Conservation (phyloP, 2,113 vertebrate genomes). For the Urocolius indicus region DNA sequence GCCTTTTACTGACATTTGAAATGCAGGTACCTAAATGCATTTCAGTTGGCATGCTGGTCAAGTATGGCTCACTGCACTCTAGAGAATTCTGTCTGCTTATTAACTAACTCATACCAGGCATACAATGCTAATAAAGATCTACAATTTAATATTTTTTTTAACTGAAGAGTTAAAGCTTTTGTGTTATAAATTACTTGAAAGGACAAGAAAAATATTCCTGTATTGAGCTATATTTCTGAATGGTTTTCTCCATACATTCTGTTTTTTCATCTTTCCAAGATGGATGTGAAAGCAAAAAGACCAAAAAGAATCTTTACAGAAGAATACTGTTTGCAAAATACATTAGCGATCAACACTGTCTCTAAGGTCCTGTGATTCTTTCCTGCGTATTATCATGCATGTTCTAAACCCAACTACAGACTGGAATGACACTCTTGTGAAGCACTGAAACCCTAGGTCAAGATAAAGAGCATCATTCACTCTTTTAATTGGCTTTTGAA, state of each 20-base stretch:
- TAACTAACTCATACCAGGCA: not conserved
- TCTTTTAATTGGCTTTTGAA: slow-evolving; percentile 44
- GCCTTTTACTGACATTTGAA: not conserved
- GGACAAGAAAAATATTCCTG: not conserved
- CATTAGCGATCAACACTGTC: not conserved
- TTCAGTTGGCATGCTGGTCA: not conserved
- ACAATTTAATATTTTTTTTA: not conserved
- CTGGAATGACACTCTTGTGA: not conserved
- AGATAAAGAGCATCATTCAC: not conserved
- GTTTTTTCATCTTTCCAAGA: slow-evolving; percentile 9
- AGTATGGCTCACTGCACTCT: not conserved
- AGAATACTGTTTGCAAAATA: not conserved
- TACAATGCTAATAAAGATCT: not conserved
- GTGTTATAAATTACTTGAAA: not conserved
- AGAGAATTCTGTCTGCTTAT: not conserved
- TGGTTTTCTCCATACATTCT: not conserved
- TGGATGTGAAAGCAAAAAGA: not conserved
- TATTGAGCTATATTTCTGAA: not conserved
- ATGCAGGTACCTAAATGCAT: not conserved
- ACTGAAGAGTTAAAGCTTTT: not conserved
- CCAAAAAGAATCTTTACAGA: not conserved
- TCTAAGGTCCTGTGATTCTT: not conserved
- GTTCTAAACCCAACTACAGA: not conserved
- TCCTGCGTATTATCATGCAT: not conserved
- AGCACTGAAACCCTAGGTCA: not conserved